Evolutionary conservation across 2,888 invertebrate species (phyloP), one percentile per base, ranked within the genome.

Genomic region (Caenorhabditis auriculariae): DNA sequence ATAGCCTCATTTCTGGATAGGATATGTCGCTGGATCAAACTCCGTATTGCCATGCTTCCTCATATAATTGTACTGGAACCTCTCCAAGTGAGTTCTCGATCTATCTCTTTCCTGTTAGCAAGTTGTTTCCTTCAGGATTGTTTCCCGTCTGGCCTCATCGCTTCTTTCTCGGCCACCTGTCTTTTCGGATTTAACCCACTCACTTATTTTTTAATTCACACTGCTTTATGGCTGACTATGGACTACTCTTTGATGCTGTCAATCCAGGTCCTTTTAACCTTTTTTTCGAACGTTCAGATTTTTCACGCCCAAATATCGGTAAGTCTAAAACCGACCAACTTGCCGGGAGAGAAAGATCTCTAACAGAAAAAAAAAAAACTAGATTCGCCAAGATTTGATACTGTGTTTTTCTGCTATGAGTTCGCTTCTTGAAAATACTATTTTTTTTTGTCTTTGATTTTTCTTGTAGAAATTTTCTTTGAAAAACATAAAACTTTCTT

Each of bases 1-100:
- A 21, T 72, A 50, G 53, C 49, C 3, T 53, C 58, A 23, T 72
- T 67, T 46, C 44, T 64, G 7, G 65, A 61, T 44, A 27, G 66
- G 29, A 57, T 66, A 64, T 80, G 53, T 77, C 88, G 96, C 74
- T 98, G 98, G 98, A 91, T 93, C 51, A 92, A 95, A 82, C 85
- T 98, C 44, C 87, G 98, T 49, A 89, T 92, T 60, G 93, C 95
- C 15, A 95, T 98, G 93, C 86, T 95, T 65, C 96, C 98, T 0
- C 87, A 89, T 32, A 90, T 91, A 41, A 90, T 93, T 67, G 79
- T 96, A 39, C 85, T 95, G 63, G 98, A 98, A 84, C 98, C 96
- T 0, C 44, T 76, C 17, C 85, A 96, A 44, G 72, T 72, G 43
- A 42, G 7, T 28, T 27, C 3, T 17, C 23, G 15, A 17, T 47